Conservation (phyloP, 1,140 invertebrate species). For the Brachionus rubens region DNA sequence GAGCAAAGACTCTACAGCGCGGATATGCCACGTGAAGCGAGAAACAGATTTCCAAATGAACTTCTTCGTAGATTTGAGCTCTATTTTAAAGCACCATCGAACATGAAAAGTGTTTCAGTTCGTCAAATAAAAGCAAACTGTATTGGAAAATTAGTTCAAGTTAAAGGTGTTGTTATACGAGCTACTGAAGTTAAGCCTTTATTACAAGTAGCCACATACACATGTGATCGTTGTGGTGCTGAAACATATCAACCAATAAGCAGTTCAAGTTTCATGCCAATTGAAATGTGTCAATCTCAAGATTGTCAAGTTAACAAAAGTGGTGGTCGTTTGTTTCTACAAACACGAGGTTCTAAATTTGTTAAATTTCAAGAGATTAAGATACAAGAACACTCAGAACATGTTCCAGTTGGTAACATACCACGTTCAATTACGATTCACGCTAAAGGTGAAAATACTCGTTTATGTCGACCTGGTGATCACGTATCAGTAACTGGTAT, state of each 20-base stretch:
- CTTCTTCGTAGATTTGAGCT: constrained; percentile 92
- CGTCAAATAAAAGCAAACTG: constrained; percentile 84
- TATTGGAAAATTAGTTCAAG: constrained; percentile 87
- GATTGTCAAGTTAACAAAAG: constrained; percentile 88
- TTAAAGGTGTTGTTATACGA: constrained; percentile 90
- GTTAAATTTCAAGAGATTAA: constrained; percentile 97
- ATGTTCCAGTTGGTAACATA: constrained; percentile 97
- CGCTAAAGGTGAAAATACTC: constrained; percentile 86
- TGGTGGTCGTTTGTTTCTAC: constrained; percentile 79
- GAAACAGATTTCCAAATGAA: constrained; percentile 82
- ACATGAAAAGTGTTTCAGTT: constrained; percentile 76
- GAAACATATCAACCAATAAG: constrained; percentile 90
- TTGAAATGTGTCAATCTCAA: constrained; percentile 81
- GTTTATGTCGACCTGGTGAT: constrained; percentile 85
- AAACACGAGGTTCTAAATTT: constrained; percentile 95
- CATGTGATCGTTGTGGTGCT: constrained; percentile 93
- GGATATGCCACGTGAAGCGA: constrained; percentile 66
- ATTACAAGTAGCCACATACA: constrained; percentile 92
- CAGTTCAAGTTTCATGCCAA: constrained; percentile 73
- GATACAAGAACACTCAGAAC: constrained; percentile 94
- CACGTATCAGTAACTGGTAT: constrained; percentile 87
- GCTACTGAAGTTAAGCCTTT: constrained; percentile 96
- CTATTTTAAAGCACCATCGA: constrained; percentile 78
- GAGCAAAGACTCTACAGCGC: constrained; percentile 64
- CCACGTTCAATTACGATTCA: constrained; percentile 85